These are phyloP conservation scores for Gambusia affinis DNA, from an alignment of 2,113 vertebrate species.

Conservation along the genomic window DNA sequence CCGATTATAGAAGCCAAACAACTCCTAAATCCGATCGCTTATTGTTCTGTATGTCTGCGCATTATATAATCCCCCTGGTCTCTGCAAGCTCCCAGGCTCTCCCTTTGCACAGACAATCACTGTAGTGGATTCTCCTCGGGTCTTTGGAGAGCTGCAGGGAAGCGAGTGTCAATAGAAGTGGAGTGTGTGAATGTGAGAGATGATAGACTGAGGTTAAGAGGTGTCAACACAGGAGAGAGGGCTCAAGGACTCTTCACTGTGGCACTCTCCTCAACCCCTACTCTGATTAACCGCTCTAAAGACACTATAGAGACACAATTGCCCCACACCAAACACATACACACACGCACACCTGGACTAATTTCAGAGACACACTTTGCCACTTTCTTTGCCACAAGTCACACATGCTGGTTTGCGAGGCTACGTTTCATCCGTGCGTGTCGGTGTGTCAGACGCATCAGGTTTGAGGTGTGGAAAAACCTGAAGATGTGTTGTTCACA, in stretches of 20 bases:
- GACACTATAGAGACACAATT: conserved; percentile 61
- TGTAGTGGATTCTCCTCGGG: conserved; percentile 69
- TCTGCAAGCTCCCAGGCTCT: conserved; percentile 36
- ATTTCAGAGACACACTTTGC: conserved; percentile 1
- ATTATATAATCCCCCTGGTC: conserved; percentile 57
- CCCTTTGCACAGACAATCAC: conserved; percentile 54
- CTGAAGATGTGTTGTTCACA: conserved; percentile 74
- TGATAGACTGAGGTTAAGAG: conserved; percentile 82
- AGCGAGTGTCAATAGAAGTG: conserved; percentile 76
- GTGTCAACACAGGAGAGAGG: conserved; percentile 77
- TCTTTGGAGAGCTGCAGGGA: conserved; percentile 74
- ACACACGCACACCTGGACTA: not conserved
- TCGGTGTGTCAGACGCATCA: conserved; percentile 54
- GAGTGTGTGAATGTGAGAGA: conserved; percentile 73
- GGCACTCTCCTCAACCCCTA: conserved; percentile 73
- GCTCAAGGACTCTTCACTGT: conserved; percentile 77
- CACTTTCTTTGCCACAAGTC: conserved; percentile 27
- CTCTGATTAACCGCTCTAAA: conserved; percentile 79
- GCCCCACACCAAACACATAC: conserved; percentile 28
- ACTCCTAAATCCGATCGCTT: conserved; percentile 18
- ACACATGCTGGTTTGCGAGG: conserved; percentile 30
- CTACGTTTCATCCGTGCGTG: conserved; percentile 48
- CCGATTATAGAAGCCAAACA: conserved; percentile 14
- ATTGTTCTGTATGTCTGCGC: conserved; percentile 32
- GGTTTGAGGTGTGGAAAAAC: conserved; percentile 74